Evolutionary conservation across 2,888 invertebrate genomes (phyloP), one percentile per base, ranked within the genome.

Genomic region (Celastrina argiolus): DNA sequence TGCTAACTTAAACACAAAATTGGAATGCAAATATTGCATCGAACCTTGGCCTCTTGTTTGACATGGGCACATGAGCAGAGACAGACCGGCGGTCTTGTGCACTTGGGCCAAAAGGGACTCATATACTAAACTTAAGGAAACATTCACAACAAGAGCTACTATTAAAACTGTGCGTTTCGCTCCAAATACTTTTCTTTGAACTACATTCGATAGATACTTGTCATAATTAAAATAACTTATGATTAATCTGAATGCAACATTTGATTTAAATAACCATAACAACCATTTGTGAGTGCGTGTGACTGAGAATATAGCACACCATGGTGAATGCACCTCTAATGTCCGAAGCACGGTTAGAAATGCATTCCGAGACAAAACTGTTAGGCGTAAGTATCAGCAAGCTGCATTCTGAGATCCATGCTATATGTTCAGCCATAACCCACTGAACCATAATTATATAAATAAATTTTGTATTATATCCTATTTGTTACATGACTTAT

Each of bases 1-100:
- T 81, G 87, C 87, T 88, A 84, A 87, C 87, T 86, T 87, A 89
- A 85, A 86, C 81, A 86, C 79, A 84, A 86, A 88, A 87, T 76
- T 91, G 92, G 91, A 92, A 92, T 92, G 92, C 92, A 90, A 86
- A 82, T 88, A 90, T 88, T 91, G 91, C 91, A 91, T 91, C 88
- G 85, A 86, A 84, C 87, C 88, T 85, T 78, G 84, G 85, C 85
- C 85, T 81, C 67, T 59, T 59, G 34, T 56, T 41, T 39, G 65
- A 56, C 65, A 41, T 56, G 65, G 65, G 65, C 65, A 39, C 36
- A 26, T 18, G 34, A 28, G 56, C 31, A n/a, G n/a, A 58, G 22
- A 66, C 39, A 63, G 65, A 63, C 72, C 72, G 70, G 71, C 73
- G 72, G 67, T 68, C 67, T 39, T 61, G 61, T 61, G 39, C 39